Evolutionary conservation across 2,888 invertebrate genomes (phyloP), one percentile per base, ranked within the genome.

Genomic region (Strigamia transsilvanica): DNA sequence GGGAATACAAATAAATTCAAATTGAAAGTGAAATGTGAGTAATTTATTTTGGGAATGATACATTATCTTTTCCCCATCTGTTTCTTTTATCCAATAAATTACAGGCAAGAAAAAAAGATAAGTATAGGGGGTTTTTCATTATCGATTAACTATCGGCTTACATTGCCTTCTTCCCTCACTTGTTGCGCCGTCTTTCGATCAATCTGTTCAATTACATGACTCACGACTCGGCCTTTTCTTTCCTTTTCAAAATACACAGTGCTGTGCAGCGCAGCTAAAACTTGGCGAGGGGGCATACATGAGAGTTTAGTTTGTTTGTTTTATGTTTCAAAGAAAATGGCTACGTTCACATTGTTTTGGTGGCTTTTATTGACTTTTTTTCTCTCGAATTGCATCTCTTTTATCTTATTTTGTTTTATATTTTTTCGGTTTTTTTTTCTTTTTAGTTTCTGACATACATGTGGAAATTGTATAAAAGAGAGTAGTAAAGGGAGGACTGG

Each of bases 121-220:
- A 56, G 56, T 56, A 18, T 56, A 56, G 18, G 56, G 46, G 56
- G n/a, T 56, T 56, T 56, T 56, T 56, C 18, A 56, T 56, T 56
- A 56, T 56, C 56, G 56, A 56, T 56, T 18, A 9, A 56, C 56
- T 56, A 56, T 56, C 18, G 56, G 56, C 56, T 46, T 46, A 46
- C 46, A n/a, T 46, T 46, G 12, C 46, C 46, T 56, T 56, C 56
- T 56, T 56, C 3, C 56, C 7, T 1, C 18, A 56, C 56, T 56
- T 56, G 56, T 56, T 56, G 56, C 56, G 56, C 56, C 56, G 15
- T 56, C 56, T 56, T 56, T n/a, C 56, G 56, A 56, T 56, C 56
- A 56, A 56, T 56, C 56, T 56, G 56, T 56, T 56, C 56, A 56
- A 56, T 56, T 56, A 56, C 56, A 56, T 56, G 56, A 21, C 56